Evolutionary conservation across 2,888 invertebrate species (phyloP), one percentile per base, ranked within the genome.

Genomic region (Ochlodes sylvanus): DNA sequence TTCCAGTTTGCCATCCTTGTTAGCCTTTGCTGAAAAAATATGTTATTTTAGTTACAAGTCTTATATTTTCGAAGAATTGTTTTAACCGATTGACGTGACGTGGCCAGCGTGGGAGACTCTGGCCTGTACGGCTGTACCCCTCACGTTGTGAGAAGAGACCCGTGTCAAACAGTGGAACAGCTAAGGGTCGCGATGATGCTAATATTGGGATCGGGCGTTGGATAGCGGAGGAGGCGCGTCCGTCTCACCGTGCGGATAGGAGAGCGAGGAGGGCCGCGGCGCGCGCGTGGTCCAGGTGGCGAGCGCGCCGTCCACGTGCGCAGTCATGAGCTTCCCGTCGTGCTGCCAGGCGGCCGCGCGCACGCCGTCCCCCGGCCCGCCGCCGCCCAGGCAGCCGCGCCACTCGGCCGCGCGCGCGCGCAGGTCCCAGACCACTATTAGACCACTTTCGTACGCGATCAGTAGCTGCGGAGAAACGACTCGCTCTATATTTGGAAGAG

Each of bases 261-360:
- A 96, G 81, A 97, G 94, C 79, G 96, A 96, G 77, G 96, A 92
- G 52, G 98, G 98, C 86, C 98, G 96, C 65, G 95, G 94, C 77
- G 96, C 95, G 82, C 97, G 95, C 70, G 97, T 94, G 81, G 95
- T 96, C 99, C 99, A 99, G 66, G 98, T 98, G 78, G 98, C 97
- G 70, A 99, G 95, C 70, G 98, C 98, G 72, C 99, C 99, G 93
- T 99, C 99, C 52, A 96, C 95, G 91, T 99, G 99, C 80, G 98
- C 98, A 77, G 97, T 97, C 96, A 99, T 97, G 87, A 99, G 98
- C 93, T 98, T 98, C 75, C 99, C 99, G 92, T 99, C 99, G 92
- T 97, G 96, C 89, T 99, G 98, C 99, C 99, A 99, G 73, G 98
- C 95, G 79, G 98, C 95, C 65, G 98, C 98, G 82, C 97, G 95